Percentiles rank a stretch among this genome's conserved stretches.
phyloP scores from a whole-genome alignment of 2,797 vertebrate species.

The Alosa sapidissima region DNA sequence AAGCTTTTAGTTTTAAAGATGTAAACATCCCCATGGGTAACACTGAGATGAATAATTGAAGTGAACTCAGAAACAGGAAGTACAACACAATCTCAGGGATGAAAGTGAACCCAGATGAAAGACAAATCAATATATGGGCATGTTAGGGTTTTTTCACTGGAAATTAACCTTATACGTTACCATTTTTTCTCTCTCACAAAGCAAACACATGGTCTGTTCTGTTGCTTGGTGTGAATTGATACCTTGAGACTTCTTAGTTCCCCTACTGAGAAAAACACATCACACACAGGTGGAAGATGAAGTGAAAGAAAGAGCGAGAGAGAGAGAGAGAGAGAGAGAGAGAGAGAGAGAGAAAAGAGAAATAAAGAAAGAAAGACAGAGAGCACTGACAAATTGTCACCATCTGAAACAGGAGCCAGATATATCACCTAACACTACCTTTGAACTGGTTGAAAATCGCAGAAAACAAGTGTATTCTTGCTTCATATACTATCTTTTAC shows the following conservation, averaged over 20 bases:
- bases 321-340: too few relatives aligned
- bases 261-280: neutral
- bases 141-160: neutral
- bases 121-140: conserved; percentile 17
- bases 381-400: neutral
- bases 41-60: neutral
- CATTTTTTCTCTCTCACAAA: neutral
- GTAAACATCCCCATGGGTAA: neutral
- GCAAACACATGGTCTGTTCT: neutral
- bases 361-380: too few relatives aligned
- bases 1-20: conserved; percentile 13
- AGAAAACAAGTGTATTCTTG: neutral
- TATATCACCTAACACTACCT: neutral
- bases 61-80: neutral
- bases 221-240: neutral
- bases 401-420: neutral
- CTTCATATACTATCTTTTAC: neutral
- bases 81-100: conserved; percentile 1
- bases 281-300: neutral
- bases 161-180: neutral
- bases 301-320: neutral
- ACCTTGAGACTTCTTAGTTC: neutral
- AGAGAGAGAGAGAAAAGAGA: neutral
- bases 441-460: neutral
- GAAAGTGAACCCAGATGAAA: neutral